Conservation (phyloP, 1,140 invertebrate species). For the Drosophila trapezifrons region DNA sequence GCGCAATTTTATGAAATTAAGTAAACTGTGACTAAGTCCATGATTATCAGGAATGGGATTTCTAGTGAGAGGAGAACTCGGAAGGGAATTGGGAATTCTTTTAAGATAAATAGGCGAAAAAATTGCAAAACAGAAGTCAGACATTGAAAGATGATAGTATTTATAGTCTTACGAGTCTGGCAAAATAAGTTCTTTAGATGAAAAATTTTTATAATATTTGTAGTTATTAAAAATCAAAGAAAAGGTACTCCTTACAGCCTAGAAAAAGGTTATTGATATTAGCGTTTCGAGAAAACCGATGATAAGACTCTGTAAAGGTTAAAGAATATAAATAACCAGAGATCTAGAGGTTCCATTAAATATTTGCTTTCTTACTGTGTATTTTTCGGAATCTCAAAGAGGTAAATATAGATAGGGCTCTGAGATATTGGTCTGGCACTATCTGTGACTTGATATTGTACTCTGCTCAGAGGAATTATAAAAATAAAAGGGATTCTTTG, state of each 20-base stretch:
- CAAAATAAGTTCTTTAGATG: too few relatives aligned
- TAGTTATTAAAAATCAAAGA: too few relatives aligned
- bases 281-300: neutral
- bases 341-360: neutral
- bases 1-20: neutral
- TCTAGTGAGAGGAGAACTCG: neutral
- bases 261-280: constrained; percentile 3
- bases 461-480: neutral
- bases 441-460: too few relatives aligned
- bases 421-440: too few relatives aligned
- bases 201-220: too few relatives aligned
- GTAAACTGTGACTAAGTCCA: constrained; percentile 8
- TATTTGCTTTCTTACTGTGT: neutral
- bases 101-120: neutral
- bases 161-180: too few relatives aligned
- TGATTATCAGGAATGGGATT: constrained; percentile 4
- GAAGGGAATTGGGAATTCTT: too few relatives aligned
- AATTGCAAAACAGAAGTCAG: neutral
- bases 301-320: neutral
- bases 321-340: neutral
- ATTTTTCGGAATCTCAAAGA: neutral
- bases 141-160: neutral
- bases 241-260: too few relatives aligned
- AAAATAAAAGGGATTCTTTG: neutral
- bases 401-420: neutral